Evolutionary conservation across 2,888 invertebrate genomes (phyloP), one percentile per base, ranked within the genome.

Genomic region (Brenthis hecate): DNA sequence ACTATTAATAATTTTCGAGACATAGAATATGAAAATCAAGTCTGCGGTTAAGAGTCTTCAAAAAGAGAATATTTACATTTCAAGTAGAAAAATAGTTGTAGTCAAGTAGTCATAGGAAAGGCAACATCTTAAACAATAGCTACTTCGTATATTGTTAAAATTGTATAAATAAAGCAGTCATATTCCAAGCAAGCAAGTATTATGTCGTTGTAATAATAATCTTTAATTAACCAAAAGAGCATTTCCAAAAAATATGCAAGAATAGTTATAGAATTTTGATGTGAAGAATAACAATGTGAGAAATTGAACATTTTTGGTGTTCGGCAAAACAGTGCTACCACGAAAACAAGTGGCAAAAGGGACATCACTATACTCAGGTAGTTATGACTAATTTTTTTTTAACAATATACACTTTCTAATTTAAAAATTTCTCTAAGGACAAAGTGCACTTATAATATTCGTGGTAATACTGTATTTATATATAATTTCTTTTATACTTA

Each of bases 111-210:
- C 71, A 75, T 75, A 76, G 75, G 74, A 77, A 78, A 78, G 75
- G 70, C 75, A 74, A 74, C 74, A 72, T 75, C 76, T 77, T 78
- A 79, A 78, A 75, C 73, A 73, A 81, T 80, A 79, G 77, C 68
- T 78, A 80, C 75, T 77, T 77, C 77, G 76, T 77, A 76, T 77
- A 81, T 78, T 75, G 78, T 78, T 76, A 81, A 80, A 80, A 74
- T 74, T 79, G 75, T 81, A 81, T 64, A 80, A 77, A 83, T 78
- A 80, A 86, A 84, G 81, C 85, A 84, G 80, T 84, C 82, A 67
- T 74, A 75, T 66, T 55, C 61, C 19, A 70, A 84, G 86, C 87
- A 88, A 86, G 87, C 85, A 84, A 50, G 74, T 75, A 73, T 77
- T 63, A 71, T 77, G 77, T 86, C 78, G 80, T 85, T 84, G 81